These are phyloP conservation scores for Tenthredo notha DNA, from an alignment of 2,888 invertebrate species.

Conservation along the genomic window DNA sequence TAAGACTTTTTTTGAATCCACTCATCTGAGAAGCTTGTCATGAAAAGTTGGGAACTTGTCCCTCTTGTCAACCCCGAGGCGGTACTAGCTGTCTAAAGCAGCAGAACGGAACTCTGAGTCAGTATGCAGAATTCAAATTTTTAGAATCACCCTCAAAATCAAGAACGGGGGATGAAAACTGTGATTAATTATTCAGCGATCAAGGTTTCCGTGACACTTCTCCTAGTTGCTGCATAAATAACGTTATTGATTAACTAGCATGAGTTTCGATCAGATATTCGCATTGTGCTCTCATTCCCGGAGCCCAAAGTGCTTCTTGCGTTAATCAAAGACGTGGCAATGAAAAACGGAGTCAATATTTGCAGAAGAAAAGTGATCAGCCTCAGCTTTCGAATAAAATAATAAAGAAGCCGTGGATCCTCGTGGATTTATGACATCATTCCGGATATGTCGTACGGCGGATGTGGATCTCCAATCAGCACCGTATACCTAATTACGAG, in stretches of 20 bases:
- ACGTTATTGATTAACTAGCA: conserved; percentile 5
- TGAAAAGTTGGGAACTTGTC: background rate
- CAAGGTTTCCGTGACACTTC: background rate
- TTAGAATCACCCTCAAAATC: background rate
- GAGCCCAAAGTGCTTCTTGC: background rate
- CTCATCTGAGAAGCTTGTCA: background rate
- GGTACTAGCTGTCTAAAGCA: conserved; percentile 9
- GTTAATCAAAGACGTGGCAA: background rate
- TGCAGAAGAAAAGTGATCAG: background rate
- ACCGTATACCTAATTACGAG: background rate
- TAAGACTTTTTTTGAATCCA: background rate
- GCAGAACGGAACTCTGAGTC: background rate
- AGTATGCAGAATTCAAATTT: background rate
- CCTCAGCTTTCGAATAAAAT: too few relatives aligned
- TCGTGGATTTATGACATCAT: background rate
- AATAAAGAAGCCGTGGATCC: background rate
- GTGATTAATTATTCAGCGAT: background rate
- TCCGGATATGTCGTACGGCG: background rate
- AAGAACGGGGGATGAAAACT: background rate
- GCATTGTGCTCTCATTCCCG: background rate
- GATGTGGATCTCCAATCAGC: background rate
- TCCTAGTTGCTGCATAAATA: background rate
- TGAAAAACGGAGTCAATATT: background rate
- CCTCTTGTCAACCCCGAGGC: background rate
- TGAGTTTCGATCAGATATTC: background rate